A percentile compares a stretch with the other conserved stretches of the same genome.
Evolutionary conservation across 2,888 invertebrate species (phyloP).

Genomic region (Melolontha melolontha): DNA sequence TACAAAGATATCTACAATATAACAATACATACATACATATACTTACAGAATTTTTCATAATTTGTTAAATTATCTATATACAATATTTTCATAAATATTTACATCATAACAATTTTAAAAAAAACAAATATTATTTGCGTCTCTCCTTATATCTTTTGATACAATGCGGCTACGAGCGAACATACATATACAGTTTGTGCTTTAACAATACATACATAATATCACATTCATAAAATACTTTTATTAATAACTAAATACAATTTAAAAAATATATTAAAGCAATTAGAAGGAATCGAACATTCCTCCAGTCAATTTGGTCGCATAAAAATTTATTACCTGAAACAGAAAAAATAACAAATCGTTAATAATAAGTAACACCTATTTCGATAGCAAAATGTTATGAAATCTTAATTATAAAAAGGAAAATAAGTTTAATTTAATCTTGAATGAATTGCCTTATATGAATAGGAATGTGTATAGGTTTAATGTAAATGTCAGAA

Average conservation of each 20-base stretch:
- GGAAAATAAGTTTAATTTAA: no score
- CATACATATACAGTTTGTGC: constrained; percentile 21
- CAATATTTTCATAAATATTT: constrained; percentile 30
- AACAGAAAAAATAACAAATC: constrained; percentile 59
- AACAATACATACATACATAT: constrained; percentile 12
- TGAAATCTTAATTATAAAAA: no score
- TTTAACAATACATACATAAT: constrained; percentile 27
- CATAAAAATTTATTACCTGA: constrained; percentile 85
- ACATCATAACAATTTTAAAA: not conserved
- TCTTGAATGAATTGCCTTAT: no score
- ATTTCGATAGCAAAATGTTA: no score
- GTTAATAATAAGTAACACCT: no score
- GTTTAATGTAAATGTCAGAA: no score
- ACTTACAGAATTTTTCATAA: constrained; percentile 4
- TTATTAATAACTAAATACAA: constrained; percentile 19
- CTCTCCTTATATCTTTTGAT: constrained; percentile 10
- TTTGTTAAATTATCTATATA: constrained; percentile 27
- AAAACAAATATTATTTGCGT: no score
- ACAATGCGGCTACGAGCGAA: constrained; percentile 8
- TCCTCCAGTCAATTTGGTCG: constrained; percentile 84
- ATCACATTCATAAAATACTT: constrained; percentile 39
- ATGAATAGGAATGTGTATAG: no score
- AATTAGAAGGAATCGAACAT: constrained; percentile 71
- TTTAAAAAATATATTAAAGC: constrained; percentile 8
- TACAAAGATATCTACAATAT: constrained; percentile 12